Base-by-base conservation (phyloP, 1,140 invertebrate species). In the Drosophila bocki region DNA sequence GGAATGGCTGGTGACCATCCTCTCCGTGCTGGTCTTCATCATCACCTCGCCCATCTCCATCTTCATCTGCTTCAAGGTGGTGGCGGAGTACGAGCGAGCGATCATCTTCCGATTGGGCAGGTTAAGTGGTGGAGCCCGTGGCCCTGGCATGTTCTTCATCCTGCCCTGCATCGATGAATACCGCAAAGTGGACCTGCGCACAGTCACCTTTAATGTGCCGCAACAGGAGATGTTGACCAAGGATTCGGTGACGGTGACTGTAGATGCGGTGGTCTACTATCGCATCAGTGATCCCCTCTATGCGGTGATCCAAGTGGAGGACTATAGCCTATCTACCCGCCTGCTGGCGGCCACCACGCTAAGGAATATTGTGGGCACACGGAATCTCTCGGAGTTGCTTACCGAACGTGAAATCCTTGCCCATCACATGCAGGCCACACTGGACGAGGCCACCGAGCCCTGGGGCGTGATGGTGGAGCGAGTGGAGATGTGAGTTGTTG, bases 391-490 rank as follows among this genome's bases (percentile, higher is more conserved):
- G 15, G 90, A 92, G 59, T 51, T 92, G 47, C 63, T 92, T 1
- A 92, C 97, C 3, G 98, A 99, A 83, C 93, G 98, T 33, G 98
- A 99, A 91, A 95, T 95, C 1, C 98, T 99, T 59, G 97, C 86
- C 7, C 91, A 92, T 35, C 64, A 60, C 22, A 91, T 92, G 91
- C 91, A 92, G 45, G 6, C 57, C 17, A 88, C 91, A 0, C 48
- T 93, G 53, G 92, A 93, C 90, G 97, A 98, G 60, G 97, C 97
- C n/a, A 99, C 98, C 7, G 98, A 98, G 83, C 97, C 97, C 41
- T 99, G 98, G 98, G 98, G 98, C n/a, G 97, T 99, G 15, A 98
- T 99, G 94, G 98, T 99, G 0, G 97, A 99, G 93, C 94, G 98
- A 77, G 98, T 99, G 32, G 98, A 99, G 95, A 98, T 99, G 97